Base-by-base conservation (phyloP, 2,113 vertebrate genomes). In the Scytalopus superciliaris region DNA sequence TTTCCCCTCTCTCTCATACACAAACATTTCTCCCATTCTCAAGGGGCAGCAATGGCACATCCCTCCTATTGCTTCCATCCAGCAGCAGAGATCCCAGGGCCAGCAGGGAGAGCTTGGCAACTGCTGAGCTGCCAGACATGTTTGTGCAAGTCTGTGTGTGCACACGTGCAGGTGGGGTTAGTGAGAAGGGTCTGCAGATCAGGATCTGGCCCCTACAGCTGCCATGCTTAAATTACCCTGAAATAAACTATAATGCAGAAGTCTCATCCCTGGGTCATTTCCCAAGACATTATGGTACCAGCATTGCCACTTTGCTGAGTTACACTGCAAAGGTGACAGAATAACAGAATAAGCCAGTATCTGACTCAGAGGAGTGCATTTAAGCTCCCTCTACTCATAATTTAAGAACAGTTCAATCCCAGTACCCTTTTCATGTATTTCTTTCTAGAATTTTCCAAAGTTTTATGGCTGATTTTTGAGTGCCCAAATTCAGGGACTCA, bases 341-440 rank as follows among this genome's bases (percentile, higher is more conserved):
- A 40, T 70, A 64, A 75, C 22, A 56, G 49, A 64, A 23, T 33
- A 52, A 77, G 30, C 59, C 0, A 4, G 14, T 31, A 70, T 21
- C 55, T 87, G 25, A 35, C 33, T 68, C 44, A 72, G 30, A 4
- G n/a, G 13, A 82, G 18, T 0, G 0, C 10, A 76, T 24, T 56
- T 57, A 52, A 12, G 31, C 22, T 87, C 18, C 10, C 47, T 35
- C 37, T 57, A 37, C 24, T 33, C 59, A 72, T 63, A 76, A 33
- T 33, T 63, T 63, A 52, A 70, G 23, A 40, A 42, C 21, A 40
- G 4, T 42, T 84, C 27, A 81, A 24, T 25, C 4, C 47, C 42
- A 75, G 23, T 30, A 42, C 15, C 7, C 4, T 84, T 74, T 84
- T 33, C 7, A 47, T 25, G 3, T 35, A 59, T 30, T 68, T 82